Evolutionary conservation across 2,888 invertebrate genomes (phyloP).

Genomic region (Globia sparganii): DNA sequence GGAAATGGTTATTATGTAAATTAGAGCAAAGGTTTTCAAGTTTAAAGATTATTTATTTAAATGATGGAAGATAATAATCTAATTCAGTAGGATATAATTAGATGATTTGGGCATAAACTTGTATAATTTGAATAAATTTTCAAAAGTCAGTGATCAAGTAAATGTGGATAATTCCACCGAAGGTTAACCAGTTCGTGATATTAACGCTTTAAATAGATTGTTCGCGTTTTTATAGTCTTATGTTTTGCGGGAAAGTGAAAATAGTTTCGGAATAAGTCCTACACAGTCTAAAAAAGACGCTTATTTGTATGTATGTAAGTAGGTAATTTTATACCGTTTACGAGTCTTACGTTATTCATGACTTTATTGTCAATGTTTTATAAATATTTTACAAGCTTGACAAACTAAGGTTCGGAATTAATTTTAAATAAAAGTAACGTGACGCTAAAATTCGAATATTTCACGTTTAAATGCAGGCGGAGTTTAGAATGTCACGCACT

Average conservation of each 20-base stretch:
- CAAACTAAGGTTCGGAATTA: too few relatives aligned
- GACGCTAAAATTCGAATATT: neutral
- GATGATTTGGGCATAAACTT: neutral
- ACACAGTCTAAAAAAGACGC: constrained; percentile 23
- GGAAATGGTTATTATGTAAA: neutral
- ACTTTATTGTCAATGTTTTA: neutral
- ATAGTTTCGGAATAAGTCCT: constrained; percentile 20
- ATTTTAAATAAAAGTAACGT: neutral
- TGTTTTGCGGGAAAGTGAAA: constrained; percentile 33
- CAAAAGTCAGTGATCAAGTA: constrained; percentile 5
- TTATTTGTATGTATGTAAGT: constrained; percentile 29
- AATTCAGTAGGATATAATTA: neutral
- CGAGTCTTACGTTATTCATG: constrained; percentile 9
- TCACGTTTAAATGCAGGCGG: constrained; percentile 16
- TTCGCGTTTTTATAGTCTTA: constrained; percentile 6
- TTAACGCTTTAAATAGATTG: constrained; percentile 1
- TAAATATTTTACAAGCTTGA: neutral
- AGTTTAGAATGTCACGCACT: constrained; percentile 25
- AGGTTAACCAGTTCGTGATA: constrained; percentile 36
- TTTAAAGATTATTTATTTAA: neutral
- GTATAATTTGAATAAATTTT: neutral
- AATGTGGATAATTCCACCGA: constrained; percentile 22
- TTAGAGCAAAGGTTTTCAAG: neutral
- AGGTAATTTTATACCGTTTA: constrained; percentile 2
- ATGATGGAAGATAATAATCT: neutral